A percentile compares a stretch with the other conserved stretches of the same genome.
Conservation (phyloP, 2,113 vertebrate species). For the Prunella himalayana region DNA sequence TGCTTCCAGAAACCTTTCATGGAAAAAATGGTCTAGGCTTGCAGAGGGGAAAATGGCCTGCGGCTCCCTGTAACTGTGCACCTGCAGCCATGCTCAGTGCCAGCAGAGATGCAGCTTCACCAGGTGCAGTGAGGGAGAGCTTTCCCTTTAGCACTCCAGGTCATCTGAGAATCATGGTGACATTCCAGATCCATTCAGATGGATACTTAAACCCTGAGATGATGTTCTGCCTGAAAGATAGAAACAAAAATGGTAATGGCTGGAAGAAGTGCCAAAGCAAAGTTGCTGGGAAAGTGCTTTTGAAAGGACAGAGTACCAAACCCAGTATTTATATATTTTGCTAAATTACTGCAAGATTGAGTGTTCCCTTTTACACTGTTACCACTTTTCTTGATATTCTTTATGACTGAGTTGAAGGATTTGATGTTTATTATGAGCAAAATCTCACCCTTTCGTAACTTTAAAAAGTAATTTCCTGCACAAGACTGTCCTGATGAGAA, state of each 20-base stretch:
- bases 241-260: background rate
- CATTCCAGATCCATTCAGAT: background rate
- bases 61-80: background rate
- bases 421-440: background rate
- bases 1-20: background rate
- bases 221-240: background rate
- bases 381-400: background rate
- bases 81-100: background rate
- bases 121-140: background rate
- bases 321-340: background rate
- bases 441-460: background rate
- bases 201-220: background rate
- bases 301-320: background rate
- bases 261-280: background rate
- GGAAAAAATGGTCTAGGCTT: background rate
- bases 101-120: background rate
- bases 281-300: background rate
- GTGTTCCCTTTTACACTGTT: background rate
- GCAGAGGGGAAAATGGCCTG: background rate
- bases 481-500: background rate
- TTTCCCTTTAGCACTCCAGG: background rate
- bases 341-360: background rate
- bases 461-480: background rate
- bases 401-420: background rate
- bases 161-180: background rate